Conservation (phyloP, 2,888 invertebrate species). For the Drosophila vallismaia region DNA sequence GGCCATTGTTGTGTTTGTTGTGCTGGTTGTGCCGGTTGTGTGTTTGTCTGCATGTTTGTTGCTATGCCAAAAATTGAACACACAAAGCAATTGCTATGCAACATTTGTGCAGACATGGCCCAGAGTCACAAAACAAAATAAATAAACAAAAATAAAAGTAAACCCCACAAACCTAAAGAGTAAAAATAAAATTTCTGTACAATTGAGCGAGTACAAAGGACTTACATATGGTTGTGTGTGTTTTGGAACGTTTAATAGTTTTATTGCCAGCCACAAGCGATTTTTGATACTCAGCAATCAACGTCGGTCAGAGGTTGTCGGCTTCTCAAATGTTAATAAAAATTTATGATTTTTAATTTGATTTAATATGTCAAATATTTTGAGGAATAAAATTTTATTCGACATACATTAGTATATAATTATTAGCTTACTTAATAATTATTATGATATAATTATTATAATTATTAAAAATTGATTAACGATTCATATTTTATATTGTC, state of each 20-base stretch:
- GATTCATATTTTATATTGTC: too few relatives aligned
- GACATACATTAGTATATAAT: too few relatives aligned
- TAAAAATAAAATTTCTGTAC: constrained; percentile 67
- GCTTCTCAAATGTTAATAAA: neutral
- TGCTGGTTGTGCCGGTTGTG: constrained; percentile 10
- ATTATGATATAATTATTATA: too few relatives aligned
- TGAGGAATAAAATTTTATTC: too few relatives aligned
- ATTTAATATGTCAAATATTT: neutral
- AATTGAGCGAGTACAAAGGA: constrained; percentile 57
- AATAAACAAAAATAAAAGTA: constrained; percentile 52
- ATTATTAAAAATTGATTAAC: too few relatives aligned
- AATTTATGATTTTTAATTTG: neutral
- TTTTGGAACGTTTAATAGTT: constrained; percentile 53
- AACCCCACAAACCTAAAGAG: constrained; percentile 44
- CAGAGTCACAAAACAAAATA: constrained; percentile 36
- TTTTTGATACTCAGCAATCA: constrained; percentile 22
- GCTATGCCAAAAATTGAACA: constrained; percentile 52
- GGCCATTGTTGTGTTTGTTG: constrained; percentile 30
- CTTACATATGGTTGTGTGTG: constrained; percentile 14
- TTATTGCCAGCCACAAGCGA: constrained; percentile 58
- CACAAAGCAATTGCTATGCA: constrained; percentile 71
- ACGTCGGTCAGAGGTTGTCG: neutral
- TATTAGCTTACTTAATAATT: too few relatives aligned
- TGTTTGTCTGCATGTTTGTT: constrained; percentile 47
- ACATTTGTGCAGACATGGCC: constrained; percentile 67